Base-by-base conservation (phyloP, 1,140 invertebrate genomes). In the Vollenhovia emeryi region DNA sequence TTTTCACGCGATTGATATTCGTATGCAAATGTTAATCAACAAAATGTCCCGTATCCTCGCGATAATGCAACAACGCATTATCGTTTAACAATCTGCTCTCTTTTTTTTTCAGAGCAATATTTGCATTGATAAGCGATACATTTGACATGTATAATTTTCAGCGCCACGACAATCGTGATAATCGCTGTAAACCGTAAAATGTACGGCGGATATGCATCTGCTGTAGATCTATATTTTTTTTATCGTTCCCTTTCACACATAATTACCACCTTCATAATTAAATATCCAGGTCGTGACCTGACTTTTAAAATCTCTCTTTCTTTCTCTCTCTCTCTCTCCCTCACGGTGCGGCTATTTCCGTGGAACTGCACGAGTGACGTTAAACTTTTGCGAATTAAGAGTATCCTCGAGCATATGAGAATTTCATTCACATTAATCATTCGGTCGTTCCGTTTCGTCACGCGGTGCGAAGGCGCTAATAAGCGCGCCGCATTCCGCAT, bases 251-350 rank as follows among this genome's bases (percentile, higher is more conserved):
- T 43, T 30, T 57, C n/a, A 21, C 30, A 62, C 18, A 33, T 57
- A 71, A 71, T 82, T 82, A 57, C 11, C 43, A 48, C 7, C 33
- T 52, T 45, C 50, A 9, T 43, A 71, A 82, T 71, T 82, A 82
- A 71, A 82, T 71, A 71, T 71, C 21, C 27, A 71, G 36, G 27
- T 43, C 43, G 36, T 45, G 78, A 82, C 27, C 78, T 80, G 62
- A 69, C 78, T 82, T 80, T 82, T 71, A 57, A 57, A 15, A n/a
- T n/a, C n/a, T n/a, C n/a, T 33, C 13, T 7, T 33, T 57, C 36
- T 55, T n/a, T n/a, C n/a, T n/a, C n/a, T n/a, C n/a, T n/a, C n/a
- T n/a, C n/a, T n/a, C n/a, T n/a, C n/a, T 33, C 13, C 3, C 36
- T 57, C 36, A 43, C 21, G 27, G n/a, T 21, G 50, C 64, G 6